Percentiles rank a stretch among this genome's conserved stretches.
Conservation (phyloP, 2,113 vertebrate genomes). For the Procapra przewalskii region DNA sequence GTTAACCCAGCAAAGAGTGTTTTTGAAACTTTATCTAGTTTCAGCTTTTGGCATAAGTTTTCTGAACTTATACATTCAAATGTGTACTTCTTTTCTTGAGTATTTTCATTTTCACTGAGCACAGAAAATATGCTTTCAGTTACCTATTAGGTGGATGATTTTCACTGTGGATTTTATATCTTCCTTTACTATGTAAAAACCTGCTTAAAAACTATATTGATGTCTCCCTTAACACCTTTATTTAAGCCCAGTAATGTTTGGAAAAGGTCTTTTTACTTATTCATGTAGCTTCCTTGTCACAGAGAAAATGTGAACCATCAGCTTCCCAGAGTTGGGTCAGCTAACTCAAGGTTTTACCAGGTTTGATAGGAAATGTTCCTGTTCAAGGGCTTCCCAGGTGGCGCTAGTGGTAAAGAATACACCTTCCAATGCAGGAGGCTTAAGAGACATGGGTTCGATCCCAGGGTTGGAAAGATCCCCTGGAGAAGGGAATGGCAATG, state of each 20-base stretch:
- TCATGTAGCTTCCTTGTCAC: neutral
- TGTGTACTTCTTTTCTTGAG: neutral
- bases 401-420: neutral
- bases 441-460: neutral
- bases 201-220: neutral
- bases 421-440: neutral
- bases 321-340: neutral
- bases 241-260: neutral
- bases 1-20: constrained; percentile 47
- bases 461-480: neutral
- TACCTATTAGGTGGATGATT: neutral
- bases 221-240: neutral
- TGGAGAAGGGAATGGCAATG: neutral
- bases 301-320: neutral
- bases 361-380: neutral
- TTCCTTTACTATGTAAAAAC: neutral
- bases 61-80: neutral
- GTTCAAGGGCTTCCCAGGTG: neutral
- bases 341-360: neutral
- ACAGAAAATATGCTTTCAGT: neutral
- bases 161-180: neutral
- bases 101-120: neutral
- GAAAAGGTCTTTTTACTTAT: neutral
- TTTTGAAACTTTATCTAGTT: neutral
- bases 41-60: neutral